phyloP scores from a whole-genome alignment of 2,888 invertebrate genomes.

The Quadroppia sp. region DNA sequence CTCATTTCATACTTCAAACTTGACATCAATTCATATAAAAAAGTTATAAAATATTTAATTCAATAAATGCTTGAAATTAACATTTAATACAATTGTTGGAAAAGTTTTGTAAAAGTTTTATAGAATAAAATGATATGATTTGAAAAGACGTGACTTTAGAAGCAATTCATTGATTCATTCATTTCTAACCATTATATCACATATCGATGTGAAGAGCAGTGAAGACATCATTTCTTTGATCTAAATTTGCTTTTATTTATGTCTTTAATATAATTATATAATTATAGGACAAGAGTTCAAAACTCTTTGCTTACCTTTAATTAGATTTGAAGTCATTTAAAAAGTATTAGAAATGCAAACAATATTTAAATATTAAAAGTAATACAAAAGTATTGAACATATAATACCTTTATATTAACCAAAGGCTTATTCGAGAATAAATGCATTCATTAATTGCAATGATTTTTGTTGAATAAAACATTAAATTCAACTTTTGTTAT shows the following conservation, averaged over 20 bases:
- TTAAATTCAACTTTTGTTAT: too few species aligned
- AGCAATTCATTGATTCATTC: too few species aligned
- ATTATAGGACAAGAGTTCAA: slow-evolving; percentile 18
- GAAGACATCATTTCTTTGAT: not conserved
- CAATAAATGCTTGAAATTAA: not conserved
- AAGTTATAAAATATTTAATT: not conserved
- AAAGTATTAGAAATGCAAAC: too few species aligned
- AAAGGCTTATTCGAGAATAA: too few species aligned
- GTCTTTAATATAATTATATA: not conserved
- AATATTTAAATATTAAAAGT: too few species aligned
- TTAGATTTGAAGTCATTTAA: too few species aligned
- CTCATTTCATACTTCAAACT: not conserved
- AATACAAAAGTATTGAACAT: too few species aligned
- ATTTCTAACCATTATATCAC: too few species aligned
- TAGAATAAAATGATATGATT: not conserved
- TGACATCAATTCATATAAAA: not conserved
- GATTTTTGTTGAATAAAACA: too few species aligned
- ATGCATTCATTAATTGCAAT: too few species aligned
- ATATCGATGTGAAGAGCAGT: too few species aligned
- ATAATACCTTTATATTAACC: too few species aligned
- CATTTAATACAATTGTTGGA: not conserved
- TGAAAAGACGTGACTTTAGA: not conserved
- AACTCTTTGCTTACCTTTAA: not conserved
- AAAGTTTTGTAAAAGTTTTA: not conserved
- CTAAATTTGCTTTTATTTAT: not conserved